phyloP scores from a whole-genome alignment of 1,140 invertebrate genomes.

The Bombus waltoni region DNA sequence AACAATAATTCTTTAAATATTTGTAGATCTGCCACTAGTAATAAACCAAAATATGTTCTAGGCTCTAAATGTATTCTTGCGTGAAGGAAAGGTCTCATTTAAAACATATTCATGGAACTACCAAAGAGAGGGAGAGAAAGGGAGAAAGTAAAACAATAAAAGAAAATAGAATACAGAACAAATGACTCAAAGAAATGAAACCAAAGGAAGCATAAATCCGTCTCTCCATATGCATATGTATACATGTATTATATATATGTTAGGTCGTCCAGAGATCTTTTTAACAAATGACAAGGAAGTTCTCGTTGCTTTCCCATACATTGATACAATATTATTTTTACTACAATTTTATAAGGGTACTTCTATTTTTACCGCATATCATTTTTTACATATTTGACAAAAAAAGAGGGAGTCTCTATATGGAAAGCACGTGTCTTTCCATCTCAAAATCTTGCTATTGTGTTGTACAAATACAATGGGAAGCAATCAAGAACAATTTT shows the following conservation, averaged over 20 bases:
- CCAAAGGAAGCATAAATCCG: conserved; percentile 33
- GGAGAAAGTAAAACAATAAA: neutral
- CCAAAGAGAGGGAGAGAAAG: neutral
- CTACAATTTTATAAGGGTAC: conserved; percentile 53
- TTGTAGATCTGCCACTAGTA: conserved; percentile 18
- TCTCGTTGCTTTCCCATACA: conserved; percentile 42
- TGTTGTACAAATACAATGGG: conserved; percentile 15
- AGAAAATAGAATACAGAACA: neutral
- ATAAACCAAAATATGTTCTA: conserved; percentile 47
- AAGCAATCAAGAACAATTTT: conserved; percentile 19
- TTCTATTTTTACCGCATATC: conserved; percentile 58
- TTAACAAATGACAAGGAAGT: conserved; percentile 4
- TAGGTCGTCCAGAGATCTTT: conserved; percentile 49
- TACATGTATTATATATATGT: conserved; percentile 11
- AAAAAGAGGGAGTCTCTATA: neutral
- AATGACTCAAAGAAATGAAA: neutral
- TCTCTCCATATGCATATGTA: conserved; percentile 27
- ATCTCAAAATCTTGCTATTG: neutral
- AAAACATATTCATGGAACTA: conserved; percentile 42
- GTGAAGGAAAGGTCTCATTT: conserved; percentile 22
- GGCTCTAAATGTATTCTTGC: conserved; percentile 65
- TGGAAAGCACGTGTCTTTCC: neutral
- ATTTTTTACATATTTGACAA: conserved; percentile 13
- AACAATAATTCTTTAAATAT: neutral
- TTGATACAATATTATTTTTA: conserved; percentile 53